These are phyloP conservation scores for Onychostoma macrolepis DNA, from an alignment of 2,113 vertebrate species.

Conservation along the genomic window DNA sequence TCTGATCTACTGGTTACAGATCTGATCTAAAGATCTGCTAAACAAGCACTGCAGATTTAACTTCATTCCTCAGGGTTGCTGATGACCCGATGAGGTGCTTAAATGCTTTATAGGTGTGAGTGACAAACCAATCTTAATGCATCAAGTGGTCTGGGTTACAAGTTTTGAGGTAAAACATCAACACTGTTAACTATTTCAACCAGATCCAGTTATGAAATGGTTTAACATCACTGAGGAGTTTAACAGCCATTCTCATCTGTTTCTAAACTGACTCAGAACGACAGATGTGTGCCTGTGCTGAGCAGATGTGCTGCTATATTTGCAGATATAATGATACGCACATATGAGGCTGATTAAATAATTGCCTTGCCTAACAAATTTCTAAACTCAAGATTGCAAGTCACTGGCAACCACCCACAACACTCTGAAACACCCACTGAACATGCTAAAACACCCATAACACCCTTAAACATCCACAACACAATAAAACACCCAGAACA, in stretches of 20 bases:
- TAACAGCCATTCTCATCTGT: not conserved
- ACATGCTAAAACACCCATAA: no score
- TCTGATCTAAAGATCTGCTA: not conserved
- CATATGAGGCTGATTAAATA: not conserved
- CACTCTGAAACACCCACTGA: no score
- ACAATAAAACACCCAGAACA: no score
- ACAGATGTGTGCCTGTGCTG: not conserved
- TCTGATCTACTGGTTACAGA: not conserved
- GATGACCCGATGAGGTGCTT: not conserved
- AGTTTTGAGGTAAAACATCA: not conserved
- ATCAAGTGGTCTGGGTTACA: not conserved
- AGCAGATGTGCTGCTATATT: not conserved
- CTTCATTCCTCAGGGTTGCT: not conserved
- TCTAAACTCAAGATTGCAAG: not conserved
- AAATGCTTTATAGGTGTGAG: not conserved
- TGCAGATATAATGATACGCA: not conserved
- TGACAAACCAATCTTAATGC: not conserved
- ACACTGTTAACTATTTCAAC: not conserved
- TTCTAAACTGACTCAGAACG: not conserved
- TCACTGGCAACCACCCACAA: not conserved
- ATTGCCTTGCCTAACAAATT: not conserved
- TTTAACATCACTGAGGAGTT: not conserved
- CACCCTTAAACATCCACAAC: no score
- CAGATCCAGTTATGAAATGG: not conserved
- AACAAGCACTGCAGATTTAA: not conserved